Evolutionary conservation across 2,113 vertebrate genomes (phyloP), one percentile per base, ranked within the genome.

Genomic region (Gallinago media): DNA sequence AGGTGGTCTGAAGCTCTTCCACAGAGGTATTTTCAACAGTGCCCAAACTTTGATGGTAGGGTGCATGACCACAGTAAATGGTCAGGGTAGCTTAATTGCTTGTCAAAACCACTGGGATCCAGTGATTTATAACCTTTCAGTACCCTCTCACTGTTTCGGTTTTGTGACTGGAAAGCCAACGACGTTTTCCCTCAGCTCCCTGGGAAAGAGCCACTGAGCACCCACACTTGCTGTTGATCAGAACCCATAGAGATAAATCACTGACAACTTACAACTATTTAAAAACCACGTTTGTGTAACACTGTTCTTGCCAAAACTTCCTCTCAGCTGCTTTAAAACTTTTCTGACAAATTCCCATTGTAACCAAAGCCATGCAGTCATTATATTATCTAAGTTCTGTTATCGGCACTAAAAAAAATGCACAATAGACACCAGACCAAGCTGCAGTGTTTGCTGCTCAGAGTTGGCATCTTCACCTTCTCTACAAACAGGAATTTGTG

Each of bases 391-490:
- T 3, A 6, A 16, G 15, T 7, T 31, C 31, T 31, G 62, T 34
- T 65, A 70, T n/a, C 73, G 31, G 55, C 15, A 5, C 18, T 67
- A 42, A 12, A 54, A 54, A 46, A 40, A 4, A 21, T 21, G 50
- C 34, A 15, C 56, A 23, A 22, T 0, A 32, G 66, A 18, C 44
- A 36, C 36, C 1, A 1, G 23, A 16, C n/a, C 44, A 11, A 1
- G 44, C 67, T 10, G 36, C 1, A 14, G 27, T 7, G 12, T 21
- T 12, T 79, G 88, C 95, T 78, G 75, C 73, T 52, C 58, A 26
- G 83, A 62, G 73, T 83, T 55, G 82, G 77, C 90, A 77, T 32
- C 68, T 76, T 31, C 55, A 19, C 80, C 66, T 78, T 44, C 68
- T 56, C 75, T 11, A 54, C 32, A 17, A 58, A 88, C 3, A 62